Evolutionary conservation across 2,888 invertebrate species (phyloP), one percentile per base, ranked within the genome.

Genomic region (Trissonchulus sp.): DNA sequence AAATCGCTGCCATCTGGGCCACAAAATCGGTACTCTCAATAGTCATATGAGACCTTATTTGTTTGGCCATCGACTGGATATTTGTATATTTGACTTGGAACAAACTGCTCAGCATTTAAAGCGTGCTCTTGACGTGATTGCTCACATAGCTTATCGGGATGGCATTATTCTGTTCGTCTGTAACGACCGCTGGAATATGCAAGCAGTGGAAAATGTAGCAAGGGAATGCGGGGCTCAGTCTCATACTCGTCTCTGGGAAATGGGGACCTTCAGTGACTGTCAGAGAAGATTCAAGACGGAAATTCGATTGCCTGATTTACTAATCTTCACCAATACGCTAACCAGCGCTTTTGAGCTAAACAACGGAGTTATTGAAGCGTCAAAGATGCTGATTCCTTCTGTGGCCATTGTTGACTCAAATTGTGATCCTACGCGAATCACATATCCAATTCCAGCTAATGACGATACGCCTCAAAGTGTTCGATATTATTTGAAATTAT

Each of bases 361-460:
- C 90, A 82, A 81, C 1, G 95, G 91, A 1, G 90, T 97, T 0
- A 85, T 88, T 65, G 93, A 95, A 84, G 88, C 93, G 60, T 94
- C 96, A 0, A 97, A 97, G 88, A 91, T 96, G 91, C 87, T 90
- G 30, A 94, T 94, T 84, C 93, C 94, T 0, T 91, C 92, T 0
- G 88, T 95, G 74, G 96, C 92, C 1, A 89, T 97, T 79, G 92
- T 94, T 0, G 96, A 97, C 84, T 91, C 91, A 0, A 96, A 98
- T 85, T 92, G 93, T 83, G 92, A 95, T 86, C 98, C 98, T 0
- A 92, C 93, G 85, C 86, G 96, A 63, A 90, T 99, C 48, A 94
- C 96, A 0, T 99, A 97, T 85, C 96, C 98, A 0, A 90, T 99
- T 1, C 98, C 99, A 0, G 98, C 95, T 0, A 99, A 99, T 87